These are phyloP conservation scores for Miichthys miiuy DNA, from an alignment of 2,797 vertebrate species.

Conservation along the genomic window DNA sequence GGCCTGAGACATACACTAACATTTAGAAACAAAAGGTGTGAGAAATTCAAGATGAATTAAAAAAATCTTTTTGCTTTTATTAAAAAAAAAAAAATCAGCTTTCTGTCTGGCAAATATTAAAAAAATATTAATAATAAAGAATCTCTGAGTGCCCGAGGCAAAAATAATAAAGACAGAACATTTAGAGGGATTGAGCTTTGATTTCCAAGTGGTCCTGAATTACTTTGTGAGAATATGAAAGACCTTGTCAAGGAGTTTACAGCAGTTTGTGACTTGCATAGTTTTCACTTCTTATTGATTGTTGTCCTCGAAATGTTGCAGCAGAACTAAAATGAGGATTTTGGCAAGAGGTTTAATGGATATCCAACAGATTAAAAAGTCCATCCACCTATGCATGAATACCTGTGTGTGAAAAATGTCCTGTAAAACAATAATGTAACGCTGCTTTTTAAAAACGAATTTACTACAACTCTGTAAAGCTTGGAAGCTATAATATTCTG, in stretches of 20 bases:
- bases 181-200: conserved; percentile 38
- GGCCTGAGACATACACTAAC: not conserved
- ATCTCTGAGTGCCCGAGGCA: conserved; percentile 45
- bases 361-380: not conserved
- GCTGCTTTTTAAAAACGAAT: not conserved
- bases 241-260: conserved; percentile 23
- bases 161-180: conserved; percentile 55
- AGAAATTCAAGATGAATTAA: conserved; percentile 5
- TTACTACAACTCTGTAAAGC: not conserved
- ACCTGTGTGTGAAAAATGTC: not conserved
- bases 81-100: conserved; percentile 36
- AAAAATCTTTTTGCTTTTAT: conserved; percentile 60
- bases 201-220: conserved; percentile 35
- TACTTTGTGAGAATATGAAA: conserved; percentile 27
- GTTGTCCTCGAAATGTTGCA: not conserved
- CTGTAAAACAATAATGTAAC: not conserved
- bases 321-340: not conserved
- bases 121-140: conserved; percentile 43
- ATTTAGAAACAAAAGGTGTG: conserved; percentile 50
- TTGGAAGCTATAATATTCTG: not conserved
- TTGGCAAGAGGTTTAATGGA: not conserved
- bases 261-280: not conserved
- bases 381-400: not conserved
- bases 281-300: not conserved
- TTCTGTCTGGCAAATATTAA: conserved; percentile 19